phyloP scores from a whole-genome alignment of 2,888 invertebrate genomes.

The Acanthosepion esculentum region DNA sequence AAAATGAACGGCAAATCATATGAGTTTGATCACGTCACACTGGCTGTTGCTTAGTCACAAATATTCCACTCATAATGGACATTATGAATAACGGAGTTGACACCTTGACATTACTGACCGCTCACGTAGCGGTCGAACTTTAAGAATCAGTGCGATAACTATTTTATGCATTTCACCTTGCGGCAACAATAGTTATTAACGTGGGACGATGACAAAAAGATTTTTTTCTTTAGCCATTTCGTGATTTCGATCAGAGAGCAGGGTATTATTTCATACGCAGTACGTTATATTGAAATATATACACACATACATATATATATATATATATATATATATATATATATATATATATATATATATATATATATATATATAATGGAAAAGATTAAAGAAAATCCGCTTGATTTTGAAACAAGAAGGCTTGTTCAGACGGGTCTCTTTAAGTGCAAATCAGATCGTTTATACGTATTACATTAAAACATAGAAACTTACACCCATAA shows the following conservation, averaged over 20 bases:
- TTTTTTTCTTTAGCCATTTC: background rate
- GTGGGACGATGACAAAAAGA: background rate
- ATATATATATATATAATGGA: background rate
- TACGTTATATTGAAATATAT: background rate
- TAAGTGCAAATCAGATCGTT: background rate
- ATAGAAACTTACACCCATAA: no score
- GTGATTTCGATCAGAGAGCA: slow-evolving; percentile 22
- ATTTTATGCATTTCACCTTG: slow-evolving; percentile 33
- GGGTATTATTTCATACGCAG: slow-evolving; percentile 33
- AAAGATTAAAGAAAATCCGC: background rate
- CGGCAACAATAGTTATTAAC: background rate
- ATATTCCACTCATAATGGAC: background rate
- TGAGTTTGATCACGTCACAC: no score
- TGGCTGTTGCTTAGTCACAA: background rate
- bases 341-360: background rate
- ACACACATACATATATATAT: slow-evolving; percentile 33
- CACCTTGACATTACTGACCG: background rate
- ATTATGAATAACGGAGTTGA: background rate
- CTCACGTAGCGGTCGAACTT: slow-evolving; percentile 2
- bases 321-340: slow-evolving; percentile 33
- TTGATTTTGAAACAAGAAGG: background rate
- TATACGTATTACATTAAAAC: background rate
- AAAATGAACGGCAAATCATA: no score
- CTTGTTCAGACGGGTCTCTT: background rate
- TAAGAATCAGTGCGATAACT: background rate